A percentile compares a stretch with the other conserved stretches of the same genome.
Evolutionary conservation across 2,888 invertebrate genomes (phyloP).

Genomic region (Drosophila multiciliata): DNA sequence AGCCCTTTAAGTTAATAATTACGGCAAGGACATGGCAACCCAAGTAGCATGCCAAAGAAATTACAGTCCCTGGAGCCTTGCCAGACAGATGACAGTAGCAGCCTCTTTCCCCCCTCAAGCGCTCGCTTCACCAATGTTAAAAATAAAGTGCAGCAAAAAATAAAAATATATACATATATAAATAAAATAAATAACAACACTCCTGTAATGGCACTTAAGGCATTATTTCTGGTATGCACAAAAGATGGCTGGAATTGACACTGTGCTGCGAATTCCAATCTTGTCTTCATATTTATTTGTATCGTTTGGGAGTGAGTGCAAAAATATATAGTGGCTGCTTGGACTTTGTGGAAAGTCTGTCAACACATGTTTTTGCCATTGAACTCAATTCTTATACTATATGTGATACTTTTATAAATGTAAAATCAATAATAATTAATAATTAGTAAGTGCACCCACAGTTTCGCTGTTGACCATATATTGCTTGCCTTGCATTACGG

Average conservation of each 20-base stretch:
- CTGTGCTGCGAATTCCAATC: constrained; percentile 35
- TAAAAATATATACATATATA: not conserved
- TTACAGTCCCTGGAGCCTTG: constrained; percentile 27
- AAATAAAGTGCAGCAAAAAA: constrained; percentile 61
- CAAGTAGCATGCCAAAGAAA: constrained; percentile 48
- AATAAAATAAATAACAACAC: constrained; percentile 19
- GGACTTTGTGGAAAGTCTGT: not conserved
- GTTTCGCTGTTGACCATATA: constrained; percentile 11
- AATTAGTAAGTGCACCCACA: constrained; percentile 31
- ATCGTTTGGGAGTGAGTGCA: constrained; percentile 9
- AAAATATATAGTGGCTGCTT: not conserved
- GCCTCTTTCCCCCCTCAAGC: not conserved
- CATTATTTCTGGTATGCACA: constrained; percentile 41
- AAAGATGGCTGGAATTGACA: constrained; percentile 31
- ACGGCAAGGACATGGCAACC: constrained; percentile 47
- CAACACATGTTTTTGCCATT: not conserved
- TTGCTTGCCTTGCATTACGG: constrained; percentile 55
- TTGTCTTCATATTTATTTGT: constrained; percentile 10
- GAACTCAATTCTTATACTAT: not conserved
- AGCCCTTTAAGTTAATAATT: constrained; percentile 62
- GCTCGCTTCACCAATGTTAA: constrained; percentile 36
- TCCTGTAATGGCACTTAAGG: constrained; percentile 25
- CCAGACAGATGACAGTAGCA: constrained; percentile 9
- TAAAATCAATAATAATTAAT: not conserved
- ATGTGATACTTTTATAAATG: not conserved